Percentiles rank a stretch among this genome's conserved stretches.
phyloP scores from a whole-genome alignment of 2,888 invertebrate genomes.

The Pinctada fucata region DNA sequence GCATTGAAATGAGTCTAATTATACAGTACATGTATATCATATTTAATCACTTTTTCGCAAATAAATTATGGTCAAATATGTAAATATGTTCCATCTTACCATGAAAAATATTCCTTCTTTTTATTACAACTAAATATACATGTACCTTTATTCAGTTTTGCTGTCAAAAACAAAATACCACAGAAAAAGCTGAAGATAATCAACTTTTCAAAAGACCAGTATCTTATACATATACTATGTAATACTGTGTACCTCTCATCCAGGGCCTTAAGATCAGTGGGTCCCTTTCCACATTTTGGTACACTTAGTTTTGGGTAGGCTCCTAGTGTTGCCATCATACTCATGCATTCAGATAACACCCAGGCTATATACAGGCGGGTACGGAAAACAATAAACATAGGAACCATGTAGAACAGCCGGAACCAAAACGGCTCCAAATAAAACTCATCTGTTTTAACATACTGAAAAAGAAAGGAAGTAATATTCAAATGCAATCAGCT shows the following conservation, averaged over 20 bases:
- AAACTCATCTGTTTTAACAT: slow-evolving; percentile 88
- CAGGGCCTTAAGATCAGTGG: slow-evolving; percentile 80
- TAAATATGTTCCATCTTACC: too few relatives aligned
- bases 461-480: slow-evolving; percentile 81
- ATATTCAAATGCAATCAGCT: not conserved
- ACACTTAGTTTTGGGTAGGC: slow-evolving; percentile 88
- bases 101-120: too few relatives aligned
- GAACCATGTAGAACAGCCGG: slow-evolving; percentile 90
- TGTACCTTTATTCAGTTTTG: too few relatives aligned
- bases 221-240: too few relatives aligned
- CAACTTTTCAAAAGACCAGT: too few relatives aligned
- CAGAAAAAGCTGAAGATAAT: too few relatives aligned
- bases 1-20: too few relatives aligned
- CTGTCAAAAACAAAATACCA: too few relatives aligned
- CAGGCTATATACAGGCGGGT: slow-evolving; percentile 94
- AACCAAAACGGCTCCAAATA: slow-evolving; percentile 85
- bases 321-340: slow-evolving; percentile 92
- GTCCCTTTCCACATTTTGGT: slow-evolving; percentile 89
- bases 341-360: slow-evolving; percentile 93
- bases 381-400: slow-evolving; percentile 91
- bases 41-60: too few relatives aligned
- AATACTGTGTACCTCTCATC: slow-evolving; percentile 34
- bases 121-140: too few relatives aligned
- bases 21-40: too few relatives aligned
- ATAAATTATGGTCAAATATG: too few relatives aligned